Evolutionary conservation across 2,888 invertebrate genomes (phyloP).

Genomic region (Dicyrtoma fusca): DNA sequence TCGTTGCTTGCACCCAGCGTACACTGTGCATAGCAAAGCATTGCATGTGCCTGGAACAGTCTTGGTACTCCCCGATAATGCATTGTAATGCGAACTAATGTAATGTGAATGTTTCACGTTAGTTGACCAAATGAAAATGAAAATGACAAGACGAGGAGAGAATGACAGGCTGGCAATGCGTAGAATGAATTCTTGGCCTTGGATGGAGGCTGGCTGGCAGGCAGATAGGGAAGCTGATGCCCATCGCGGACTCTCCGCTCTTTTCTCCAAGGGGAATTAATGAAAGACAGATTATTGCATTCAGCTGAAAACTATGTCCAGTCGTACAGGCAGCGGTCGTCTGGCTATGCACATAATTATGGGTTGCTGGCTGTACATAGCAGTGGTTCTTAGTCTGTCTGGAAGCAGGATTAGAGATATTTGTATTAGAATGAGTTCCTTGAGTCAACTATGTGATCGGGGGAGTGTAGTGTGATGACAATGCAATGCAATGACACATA

Average conservation of each 20-base stretch:
- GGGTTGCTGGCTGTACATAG: too few relatives aligned
- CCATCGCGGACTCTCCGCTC: too few relatives aligned
- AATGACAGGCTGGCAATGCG: background rate
- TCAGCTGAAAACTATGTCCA: slow-evolving; percentile 12
- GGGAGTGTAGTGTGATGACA: background rate
- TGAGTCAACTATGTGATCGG: slow-evolving; percentile 22
- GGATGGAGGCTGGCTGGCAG: slow-evolving; percentile 3
- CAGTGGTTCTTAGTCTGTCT: background rate
- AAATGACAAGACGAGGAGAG: background rate
- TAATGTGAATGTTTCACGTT: slow-evolving; percentile 2
- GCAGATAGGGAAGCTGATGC: too few relatives aligned
- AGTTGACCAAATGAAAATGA: background rate
- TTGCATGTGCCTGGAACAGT: too few relatives aligned
- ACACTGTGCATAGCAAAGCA: too few relatives aligned
- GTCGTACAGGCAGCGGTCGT: background rate
- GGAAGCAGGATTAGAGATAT: background rate
- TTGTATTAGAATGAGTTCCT: background rate
- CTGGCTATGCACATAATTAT: background rate
- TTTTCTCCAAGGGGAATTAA: slow-evolving; percentile 44
- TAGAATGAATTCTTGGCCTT: background rate
- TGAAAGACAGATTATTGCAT: slow-evolving; percentile 47
- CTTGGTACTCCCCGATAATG: background rate
- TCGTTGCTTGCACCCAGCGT: slow-evolving; percentile 12
- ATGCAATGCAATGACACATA: background rate
- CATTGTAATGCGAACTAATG: background rate